Conservation (phyloP, 2,113 vertebrate genomes). For the Aegotheles bennettii region DNA sequence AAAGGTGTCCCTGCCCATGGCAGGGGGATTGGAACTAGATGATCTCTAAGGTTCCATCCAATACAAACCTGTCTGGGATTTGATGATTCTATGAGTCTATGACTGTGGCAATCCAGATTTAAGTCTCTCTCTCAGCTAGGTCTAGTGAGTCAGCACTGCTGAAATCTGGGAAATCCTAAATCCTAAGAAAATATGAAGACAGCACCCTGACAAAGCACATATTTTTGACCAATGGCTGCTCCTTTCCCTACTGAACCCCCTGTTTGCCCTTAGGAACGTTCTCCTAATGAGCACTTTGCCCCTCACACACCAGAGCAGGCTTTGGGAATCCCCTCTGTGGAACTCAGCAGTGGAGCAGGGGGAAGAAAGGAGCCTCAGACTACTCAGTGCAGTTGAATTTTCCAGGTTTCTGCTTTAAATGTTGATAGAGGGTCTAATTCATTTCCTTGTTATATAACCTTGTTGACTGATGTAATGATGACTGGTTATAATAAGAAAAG, state of each 20-base stretch:
- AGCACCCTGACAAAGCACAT: neutral
- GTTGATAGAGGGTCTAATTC: neutral
- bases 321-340: neutral
- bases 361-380: neutral
- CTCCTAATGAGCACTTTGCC: neutral
- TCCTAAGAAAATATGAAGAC: too few species aligned
- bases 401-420: neutral
- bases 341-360: neutral
- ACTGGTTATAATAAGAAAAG: slow-evolving; percentile 8
- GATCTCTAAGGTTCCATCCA: too few species aligned
- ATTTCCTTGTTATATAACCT: slow-evolving; percentile 6
- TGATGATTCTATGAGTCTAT: too few species aligned
- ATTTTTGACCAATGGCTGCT: neutral
- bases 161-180: neutral
- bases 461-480: slow-evolving; percentile 13
- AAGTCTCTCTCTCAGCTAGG: neutral
- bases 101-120: rapidly evolving
- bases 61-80: too few species aligned
- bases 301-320: neutral
- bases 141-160: neutral
- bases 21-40: too few species aligned
- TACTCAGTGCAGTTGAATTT: neutral
- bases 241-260: neutral
- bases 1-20: too few species aligned
- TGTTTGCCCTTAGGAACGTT: neutral